Conservation (phyloP, 1,140 invertebrate genomes). For the Hesperophylax magnus region DNA sequence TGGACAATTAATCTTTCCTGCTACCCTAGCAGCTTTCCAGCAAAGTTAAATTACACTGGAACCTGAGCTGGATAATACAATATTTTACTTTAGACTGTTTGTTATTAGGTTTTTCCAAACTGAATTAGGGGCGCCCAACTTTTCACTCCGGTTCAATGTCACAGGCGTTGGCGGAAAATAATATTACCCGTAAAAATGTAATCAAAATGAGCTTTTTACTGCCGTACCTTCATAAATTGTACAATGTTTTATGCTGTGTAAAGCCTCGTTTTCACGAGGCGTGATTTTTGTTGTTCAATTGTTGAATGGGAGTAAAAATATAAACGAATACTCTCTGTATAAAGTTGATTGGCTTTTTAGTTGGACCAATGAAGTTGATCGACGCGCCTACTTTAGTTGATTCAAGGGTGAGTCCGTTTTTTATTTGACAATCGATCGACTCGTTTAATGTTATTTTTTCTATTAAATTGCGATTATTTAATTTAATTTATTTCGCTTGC, state of each 20-base stretch:
- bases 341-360: no score
- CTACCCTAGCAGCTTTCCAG: not conserved
- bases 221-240: not conserved
- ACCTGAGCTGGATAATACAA: conserved; percentile 21
- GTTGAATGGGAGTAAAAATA: no score
- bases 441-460: no score
- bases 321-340: no score
- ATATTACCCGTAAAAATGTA: conserved; percentile 1
- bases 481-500: no score
- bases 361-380: no score
- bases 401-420: no score
- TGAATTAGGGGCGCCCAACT: conserved; percentile 8
- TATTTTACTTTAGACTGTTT: conserved; percentile 32
- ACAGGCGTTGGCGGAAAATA: not conserved
- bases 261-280: no score
- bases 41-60: conserved; percentile 32
- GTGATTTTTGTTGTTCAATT: no score
- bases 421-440: no score
- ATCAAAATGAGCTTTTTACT: conserved; percentile 7
- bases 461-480: no score
- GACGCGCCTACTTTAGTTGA: no score
- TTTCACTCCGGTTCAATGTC: conserved; percentile 12
- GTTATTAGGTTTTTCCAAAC: conserved; percentile 35
- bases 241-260: not conserved
- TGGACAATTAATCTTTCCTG: conserved; percentile 41